Evolutionary conservation across 1,140 invertebrate genomes (phyloP).

Genomic region (Trachelipus rathkii): DNA sequence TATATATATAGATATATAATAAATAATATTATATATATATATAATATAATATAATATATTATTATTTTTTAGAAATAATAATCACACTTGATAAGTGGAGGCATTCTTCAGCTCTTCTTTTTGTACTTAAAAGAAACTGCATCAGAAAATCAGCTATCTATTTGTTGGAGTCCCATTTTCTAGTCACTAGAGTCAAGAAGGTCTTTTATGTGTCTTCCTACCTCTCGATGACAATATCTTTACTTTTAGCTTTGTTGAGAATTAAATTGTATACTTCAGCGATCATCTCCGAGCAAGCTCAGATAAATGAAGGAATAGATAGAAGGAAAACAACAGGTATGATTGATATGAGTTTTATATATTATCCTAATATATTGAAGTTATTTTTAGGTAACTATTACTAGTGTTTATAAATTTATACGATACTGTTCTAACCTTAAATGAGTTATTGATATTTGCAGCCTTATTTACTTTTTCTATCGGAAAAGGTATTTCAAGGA

Average conservation of each 20-base stretch:
- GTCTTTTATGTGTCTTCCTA: conserved; percentile 57
- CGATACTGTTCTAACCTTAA: too few relatives aligned
- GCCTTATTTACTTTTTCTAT: too few relatives aligned
- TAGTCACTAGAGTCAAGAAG: conserved; percentile 74
- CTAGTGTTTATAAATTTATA: too few relatives aligned
- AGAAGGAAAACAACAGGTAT: conserved; percentile 74
- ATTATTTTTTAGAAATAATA: not conserved
- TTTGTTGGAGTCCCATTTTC: conserved; percentile 74
- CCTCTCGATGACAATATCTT: conserved; percentile 77
- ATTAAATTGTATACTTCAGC: conserved; percentile 83
- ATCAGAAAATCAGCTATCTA: conserved; percentile 58
- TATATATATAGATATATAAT: too few relatives aligned
- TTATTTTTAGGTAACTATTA: too few relatives aligned
- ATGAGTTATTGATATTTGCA: too few relatives aligned
- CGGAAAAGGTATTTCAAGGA: too few relatives aligned
- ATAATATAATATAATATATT: too few relatives aligned
- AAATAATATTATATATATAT: too few relatives aligned
- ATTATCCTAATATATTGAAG: too few relatives aligned
- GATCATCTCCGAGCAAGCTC: conserved; percentile 68
- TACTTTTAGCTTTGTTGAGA: conserved; percentile 71
- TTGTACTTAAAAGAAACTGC: conserved; percentile 56
- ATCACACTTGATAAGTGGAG: conserved; percentile 58
- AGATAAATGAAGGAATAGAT: conserved; percentile 80
- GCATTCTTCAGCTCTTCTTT: conserved; percentile 62
- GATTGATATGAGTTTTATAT: too few relatives aligned